These are phyloP conservation scores for Drosophila mimica DNA, from an alignment of 2,888 invertebrate genomes.

Conservation along the genomic window DNA sequence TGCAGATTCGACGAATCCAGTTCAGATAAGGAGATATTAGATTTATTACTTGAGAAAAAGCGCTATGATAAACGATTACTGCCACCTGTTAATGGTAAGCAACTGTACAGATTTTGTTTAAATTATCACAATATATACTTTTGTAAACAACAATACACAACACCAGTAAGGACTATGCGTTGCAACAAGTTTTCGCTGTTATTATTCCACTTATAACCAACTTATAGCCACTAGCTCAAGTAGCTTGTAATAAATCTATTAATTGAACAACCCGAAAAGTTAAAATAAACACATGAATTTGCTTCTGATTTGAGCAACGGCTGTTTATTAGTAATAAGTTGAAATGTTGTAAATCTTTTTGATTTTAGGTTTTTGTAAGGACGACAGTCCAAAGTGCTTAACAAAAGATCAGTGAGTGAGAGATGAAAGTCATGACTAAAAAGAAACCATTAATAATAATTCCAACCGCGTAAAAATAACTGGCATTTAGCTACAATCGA, in stretches of 20 bases:
- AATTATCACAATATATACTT: background rate
- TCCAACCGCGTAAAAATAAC: no score
- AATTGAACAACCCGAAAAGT: background rate
- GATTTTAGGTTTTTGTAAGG: background rate
- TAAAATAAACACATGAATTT: background rate
- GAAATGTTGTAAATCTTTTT: background rate
- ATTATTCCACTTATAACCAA: background rate
- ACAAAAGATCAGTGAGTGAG: background rate
- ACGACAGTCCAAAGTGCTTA: background rate
- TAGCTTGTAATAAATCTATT: background rate
- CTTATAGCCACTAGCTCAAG: background rate
- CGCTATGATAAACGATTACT: constrained; percentile 97
- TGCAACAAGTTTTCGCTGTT: background rate
- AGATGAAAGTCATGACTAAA: background rate
- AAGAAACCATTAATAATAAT: background rate
- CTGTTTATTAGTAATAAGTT: no score
- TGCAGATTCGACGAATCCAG: constrained; percentile 94
- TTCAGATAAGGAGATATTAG: constrained; percentile 96
- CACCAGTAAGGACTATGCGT: background rate
- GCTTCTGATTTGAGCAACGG: background rate
- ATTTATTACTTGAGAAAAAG: constrained; percentile 93
- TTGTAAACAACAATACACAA: background rate
- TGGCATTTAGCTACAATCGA: no score
- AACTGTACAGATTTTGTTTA: background rate
- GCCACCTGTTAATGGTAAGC: constrained; percentile 94